Evolutionary conservation across 2,888 invertebrate genomes (phyloP).

Genomic region (Eristalis tenax): DNA sequence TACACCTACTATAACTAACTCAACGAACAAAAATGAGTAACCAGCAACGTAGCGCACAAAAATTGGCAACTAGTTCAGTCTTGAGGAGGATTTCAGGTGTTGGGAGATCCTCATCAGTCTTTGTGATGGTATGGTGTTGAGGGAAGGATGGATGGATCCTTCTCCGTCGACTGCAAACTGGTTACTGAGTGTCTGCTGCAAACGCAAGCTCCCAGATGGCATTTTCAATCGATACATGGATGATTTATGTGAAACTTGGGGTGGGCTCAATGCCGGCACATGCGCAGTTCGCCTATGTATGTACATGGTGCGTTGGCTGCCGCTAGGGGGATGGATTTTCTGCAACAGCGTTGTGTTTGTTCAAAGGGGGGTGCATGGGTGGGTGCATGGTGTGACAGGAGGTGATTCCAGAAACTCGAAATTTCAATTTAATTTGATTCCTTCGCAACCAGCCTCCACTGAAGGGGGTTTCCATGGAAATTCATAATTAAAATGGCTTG

Average conservation of each 20-base stretch:
- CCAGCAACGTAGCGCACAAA: background rate
- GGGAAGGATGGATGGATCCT: constrained; percentile 18
- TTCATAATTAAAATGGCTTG: background rate
- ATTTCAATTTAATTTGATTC: background rate
- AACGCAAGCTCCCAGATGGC: constrained; percentile 12
- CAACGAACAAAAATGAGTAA: constrained; percentile 21
- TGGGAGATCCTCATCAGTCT: constrained; percentile 24
- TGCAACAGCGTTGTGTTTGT: constrained; percentile 52
- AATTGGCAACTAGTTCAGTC: background rate
- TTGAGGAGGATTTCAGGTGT: constrained; percentile 1
- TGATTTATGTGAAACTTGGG: constrained; percentile 34
- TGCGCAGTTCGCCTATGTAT: constrained; percentile 24
- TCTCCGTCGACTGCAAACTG: constrained; percentile 42
- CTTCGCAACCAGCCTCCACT: background rate
- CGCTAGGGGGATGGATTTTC: constrained; percentile 3
- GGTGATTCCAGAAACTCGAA: background rate
- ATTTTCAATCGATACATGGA: constrained; percentile 43
- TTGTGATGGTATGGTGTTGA: background rate
- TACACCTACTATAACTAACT: background rate
- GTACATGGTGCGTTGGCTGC: background rate
- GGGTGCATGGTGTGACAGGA: no score
- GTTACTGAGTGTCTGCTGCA: constrained; percentile 42
- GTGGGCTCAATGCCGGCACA: constrained; percentile 25
- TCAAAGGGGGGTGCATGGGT: background rate
- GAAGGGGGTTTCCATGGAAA: background rate